Percentiles rank a stretch among this genome's conserved stretches.
Evolutionary conservation across 1,140 invertebrate genomes (phyloP).

Genomic region (Reticulitermes speratus): DNA sequence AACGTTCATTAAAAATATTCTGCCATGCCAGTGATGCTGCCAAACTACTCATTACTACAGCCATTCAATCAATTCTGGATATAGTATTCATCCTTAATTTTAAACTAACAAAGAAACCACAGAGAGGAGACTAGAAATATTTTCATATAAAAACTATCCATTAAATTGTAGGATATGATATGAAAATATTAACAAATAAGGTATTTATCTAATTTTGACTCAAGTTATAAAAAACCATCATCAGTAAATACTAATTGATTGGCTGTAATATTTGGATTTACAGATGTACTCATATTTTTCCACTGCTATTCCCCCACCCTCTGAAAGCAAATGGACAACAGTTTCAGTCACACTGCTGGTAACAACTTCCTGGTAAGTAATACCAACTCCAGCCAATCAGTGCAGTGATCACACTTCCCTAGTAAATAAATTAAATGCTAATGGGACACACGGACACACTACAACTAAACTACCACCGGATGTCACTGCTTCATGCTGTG

Average conservation of each 20-base stretch:
- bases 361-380: background rate
- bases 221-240: background rate
- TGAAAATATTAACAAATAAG: no score
- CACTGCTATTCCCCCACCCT: background rate
- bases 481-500: slow-evolving; percentile 13
- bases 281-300: background rate
- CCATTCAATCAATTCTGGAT: background rate
- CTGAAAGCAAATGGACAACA: background rate
- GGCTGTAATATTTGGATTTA: background rate
- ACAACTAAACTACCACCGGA: slow-evolving; percentile 1
- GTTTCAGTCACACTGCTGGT: background rate
- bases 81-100: background rate
- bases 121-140: no score
- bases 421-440: background rate
- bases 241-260: background rate
- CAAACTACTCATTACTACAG: background rate
- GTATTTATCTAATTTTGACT: no score
- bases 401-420: background rate
- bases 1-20: background rate
- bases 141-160: no score
- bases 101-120: no score
- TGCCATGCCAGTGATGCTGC: background rate
- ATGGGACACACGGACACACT: slow-evolving; percentile 1
- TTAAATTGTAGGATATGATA: no score
- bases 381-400: background rate